Percentiles rank a stretch among this genome's conserved stretches.
These are phyloP conservation scores for Apogon talboti DNA, from an alignment of 2,797 vertebrate genomes.

Conservation along the genomic window DNA sequence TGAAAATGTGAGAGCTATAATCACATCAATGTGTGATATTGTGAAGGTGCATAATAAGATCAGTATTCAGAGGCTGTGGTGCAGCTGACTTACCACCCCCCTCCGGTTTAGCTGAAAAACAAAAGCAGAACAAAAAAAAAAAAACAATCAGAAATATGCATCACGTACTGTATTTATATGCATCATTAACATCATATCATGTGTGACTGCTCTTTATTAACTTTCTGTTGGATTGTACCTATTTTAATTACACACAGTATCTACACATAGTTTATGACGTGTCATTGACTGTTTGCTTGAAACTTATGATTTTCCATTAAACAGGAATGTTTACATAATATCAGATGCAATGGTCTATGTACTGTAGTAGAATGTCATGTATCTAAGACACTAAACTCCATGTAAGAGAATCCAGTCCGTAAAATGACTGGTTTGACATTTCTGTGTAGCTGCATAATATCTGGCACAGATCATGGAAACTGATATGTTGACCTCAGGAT, in stretches of 20 bases:
- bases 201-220: not conserved
- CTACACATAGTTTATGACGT: not conserved
- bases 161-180: not conserved
- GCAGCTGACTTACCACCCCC: constrained; percentile 72
- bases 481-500: constrained; percentile 9
- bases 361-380: constrained; percentile 1
- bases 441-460: constrained; percentile 4
- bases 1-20: constrained; percentile 65
- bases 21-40: constrained; percentile 51
- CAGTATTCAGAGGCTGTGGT: constrained; percentile 21
- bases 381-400: constrained; percentile 1
- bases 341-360: constrained; percentile 28
- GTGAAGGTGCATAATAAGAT: constrained; percentile 49
- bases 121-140: constrained; percentile 42
- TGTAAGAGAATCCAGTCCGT: constrained; percentile 21
- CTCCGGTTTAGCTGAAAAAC: constrained; percentile 59
- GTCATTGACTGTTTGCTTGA: constrained; percentile 22
- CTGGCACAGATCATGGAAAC: constrained; percentile 26
- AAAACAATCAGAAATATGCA: constrained; percentile 40
- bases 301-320: constrained; percentile 18
- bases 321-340: constrained; percentile 16
- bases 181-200: not conserved
- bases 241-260: not conserved
- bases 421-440: constrained; percentile 21
- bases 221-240: not conserved